Evolutionary conservation across 2,888 invertebrate genomes (phyloP).

Genomic region (Nasonovia ribisnigri): DNA sequence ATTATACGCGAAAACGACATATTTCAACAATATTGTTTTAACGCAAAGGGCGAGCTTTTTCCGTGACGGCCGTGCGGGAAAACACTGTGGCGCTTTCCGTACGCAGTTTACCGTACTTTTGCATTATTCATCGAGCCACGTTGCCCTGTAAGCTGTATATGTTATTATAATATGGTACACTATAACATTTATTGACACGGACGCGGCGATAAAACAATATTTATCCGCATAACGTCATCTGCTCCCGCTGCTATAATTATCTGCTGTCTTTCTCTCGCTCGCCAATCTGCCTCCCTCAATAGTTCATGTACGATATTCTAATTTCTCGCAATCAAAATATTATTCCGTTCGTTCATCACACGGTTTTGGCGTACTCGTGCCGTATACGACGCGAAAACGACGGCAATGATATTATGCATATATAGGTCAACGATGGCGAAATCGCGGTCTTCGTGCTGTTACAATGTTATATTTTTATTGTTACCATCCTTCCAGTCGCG

Average conservation of each 20-base stretch:
- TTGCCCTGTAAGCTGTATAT: background rate
- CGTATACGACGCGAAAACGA: background rate
- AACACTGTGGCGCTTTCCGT: background rate
- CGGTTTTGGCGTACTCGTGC: background rate
- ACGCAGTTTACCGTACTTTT: background rate
- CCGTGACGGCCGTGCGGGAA: background rate
- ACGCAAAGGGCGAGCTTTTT: background rate
- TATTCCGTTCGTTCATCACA: background rate
- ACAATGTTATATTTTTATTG: background rate
- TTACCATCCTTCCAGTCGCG: background rate
- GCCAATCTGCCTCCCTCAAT: background rate
- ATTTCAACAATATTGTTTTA: background rate
- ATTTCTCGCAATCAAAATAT: background rate
- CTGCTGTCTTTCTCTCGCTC: background rate
- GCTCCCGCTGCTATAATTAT: background rate
- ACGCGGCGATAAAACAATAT: background rate
- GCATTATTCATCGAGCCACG: background rate
- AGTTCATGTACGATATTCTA: background rate
- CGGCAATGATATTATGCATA: background rate
- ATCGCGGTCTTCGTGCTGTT: background rate
- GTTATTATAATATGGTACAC: background rate
- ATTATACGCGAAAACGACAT: background rate
- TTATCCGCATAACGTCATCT: background rate
- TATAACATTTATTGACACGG: background rate
- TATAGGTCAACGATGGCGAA: background rate